Percentiles rank a stretch among this genome's conserved stretches.
Evolutionary conservation across 2,797 vertebrate genomes (phyloP).

Genomic region (Acanthiza pusilla): DNA sequence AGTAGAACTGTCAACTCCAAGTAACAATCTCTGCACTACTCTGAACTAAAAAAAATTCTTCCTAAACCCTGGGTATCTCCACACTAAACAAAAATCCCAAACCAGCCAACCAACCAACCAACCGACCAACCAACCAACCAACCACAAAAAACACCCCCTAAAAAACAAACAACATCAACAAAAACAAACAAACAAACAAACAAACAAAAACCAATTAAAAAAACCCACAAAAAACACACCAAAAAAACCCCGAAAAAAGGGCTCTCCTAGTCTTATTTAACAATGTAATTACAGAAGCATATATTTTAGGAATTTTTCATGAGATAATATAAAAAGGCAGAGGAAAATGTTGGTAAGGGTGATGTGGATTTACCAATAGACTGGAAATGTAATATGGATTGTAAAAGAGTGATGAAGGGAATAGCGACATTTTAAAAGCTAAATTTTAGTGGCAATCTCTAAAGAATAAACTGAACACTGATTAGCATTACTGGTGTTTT

Average conservation of each 20-base stretch:
- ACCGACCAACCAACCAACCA: background rate
- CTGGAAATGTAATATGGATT: background rate
- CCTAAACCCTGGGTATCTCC: background rate
- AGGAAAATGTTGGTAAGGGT: background rate
- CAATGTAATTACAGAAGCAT: background rate
- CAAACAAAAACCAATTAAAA: too few species aligned
- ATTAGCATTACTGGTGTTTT: background rate
- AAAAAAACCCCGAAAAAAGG: background rate
- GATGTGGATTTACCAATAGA: background rate
- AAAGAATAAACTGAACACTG: background rate
- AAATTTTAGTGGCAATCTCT: background rate
- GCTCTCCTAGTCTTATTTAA: background rate
- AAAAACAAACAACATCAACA: too few species aligned
- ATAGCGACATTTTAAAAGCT: background rate
- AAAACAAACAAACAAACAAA: background rate
- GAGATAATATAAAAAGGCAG: background rate
- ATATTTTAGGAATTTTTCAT: background rate
- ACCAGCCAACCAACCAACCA: background rate
- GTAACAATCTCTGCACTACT: too few species aligned
- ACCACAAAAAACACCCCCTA: too few species aligned
- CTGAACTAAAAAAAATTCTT: background rate
- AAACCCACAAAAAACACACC: too few species aligned
- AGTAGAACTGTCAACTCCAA: background rate
- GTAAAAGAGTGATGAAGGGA: background rate
- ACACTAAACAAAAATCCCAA: background rate